A percentile compares a stretch with the other conserved stretches of the same genome.
Conservation (phyloP, 2,113 vertebrate genomes). For the Paradoxurus hermaphroditus region DNA sequence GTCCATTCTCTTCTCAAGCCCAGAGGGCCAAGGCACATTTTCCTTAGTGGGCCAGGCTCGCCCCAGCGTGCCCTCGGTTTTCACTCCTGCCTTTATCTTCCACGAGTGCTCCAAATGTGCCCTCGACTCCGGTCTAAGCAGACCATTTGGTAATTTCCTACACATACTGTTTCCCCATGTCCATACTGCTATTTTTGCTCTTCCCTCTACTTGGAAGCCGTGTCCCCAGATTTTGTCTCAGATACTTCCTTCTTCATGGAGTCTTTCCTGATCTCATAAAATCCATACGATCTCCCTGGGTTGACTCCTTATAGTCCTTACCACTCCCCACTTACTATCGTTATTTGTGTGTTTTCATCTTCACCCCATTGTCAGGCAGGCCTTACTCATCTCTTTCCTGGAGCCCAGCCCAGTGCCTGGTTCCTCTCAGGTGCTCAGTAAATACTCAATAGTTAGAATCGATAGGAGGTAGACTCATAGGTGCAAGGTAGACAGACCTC, state of each 20-base stretch:
- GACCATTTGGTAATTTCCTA: not conserved
- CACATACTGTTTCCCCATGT: not conserved
- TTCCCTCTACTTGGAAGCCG: not conserved
- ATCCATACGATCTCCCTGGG: not conserved
- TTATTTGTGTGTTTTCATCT: not conserved
- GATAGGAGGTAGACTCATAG: not conserved
- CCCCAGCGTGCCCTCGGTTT: not conserved
- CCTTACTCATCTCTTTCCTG: not conserved
- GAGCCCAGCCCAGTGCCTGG: not conserved
- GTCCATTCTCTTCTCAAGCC: not conserved
- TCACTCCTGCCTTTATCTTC: not conserved
- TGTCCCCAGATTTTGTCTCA: not conserved
- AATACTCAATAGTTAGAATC: not conserved
- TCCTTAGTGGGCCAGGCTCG: not conserved
- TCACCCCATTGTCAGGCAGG: not conserved
- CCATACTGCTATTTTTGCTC: not conserved
- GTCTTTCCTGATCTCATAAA: not conserved
- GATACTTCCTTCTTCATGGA: not conserved
- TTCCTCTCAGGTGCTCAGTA: not conserved
- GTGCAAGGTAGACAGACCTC: not conserved
- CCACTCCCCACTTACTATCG: not conserved
- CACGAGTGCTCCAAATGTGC: too few species aligned
- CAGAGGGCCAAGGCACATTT: not conserved
- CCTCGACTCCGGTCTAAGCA: not conserved
- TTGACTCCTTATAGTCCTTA: not conserved